A percentile compares a stretch with the other conserved stretches of the same genome.
Evolutionary conservation across 2,888 invertebrate genomes (phyloP).

Genomic region (Parelbella ahira): DNA sequence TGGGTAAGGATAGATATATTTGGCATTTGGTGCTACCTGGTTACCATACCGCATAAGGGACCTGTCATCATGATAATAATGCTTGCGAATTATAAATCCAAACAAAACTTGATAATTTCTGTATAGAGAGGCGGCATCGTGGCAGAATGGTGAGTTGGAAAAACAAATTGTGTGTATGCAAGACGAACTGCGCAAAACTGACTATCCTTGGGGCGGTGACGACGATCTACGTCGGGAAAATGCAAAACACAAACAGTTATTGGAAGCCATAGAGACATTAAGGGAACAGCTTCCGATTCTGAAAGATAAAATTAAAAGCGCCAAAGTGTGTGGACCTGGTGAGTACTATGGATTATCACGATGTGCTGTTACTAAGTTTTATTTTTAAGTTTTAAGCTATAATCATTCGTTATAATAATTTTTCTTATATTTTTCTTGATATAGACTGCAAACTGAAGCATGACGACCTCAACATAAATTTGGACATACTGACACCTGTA

Average conservation of each 20-base stretch:
- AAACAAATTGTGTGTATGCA: conserved; percentile 67
- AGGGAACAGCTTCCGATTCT: conserved; percentile 60
- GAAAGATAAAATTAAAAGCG: conserved; percentile 68
- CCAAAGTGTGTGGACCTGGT: conserved; percentile 73
- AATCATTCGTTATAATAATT: too few species aligned
- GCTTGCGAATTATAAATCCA: too few species aligned
- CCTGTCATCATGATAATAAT: too few species aligned
- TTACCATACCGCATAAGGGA: too few species aligned
- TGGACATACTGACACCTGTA: conserved; percentile 72
- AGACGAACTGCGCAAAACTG: conserved; percentile 63
- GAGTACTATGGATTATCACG: too few species aligned
- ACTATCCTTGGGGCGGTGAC: conserved; percentile 68
- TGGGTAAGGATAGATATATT: too few species aligned
- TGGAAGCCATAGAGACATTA: conserved; percentile 61
- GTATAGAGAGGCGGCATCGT: conserved; percentile 66
- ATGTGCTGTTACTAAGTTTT: too few species aligned
- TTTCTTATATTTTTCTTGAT: conserved; percentile 40
- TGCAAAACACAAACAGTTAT: conserved; percentile 56
- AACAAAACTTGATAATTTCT: too few species aligned
- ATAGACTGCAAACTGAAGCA: conserved; percentile 76
- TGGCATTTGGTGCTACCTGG: too few species aligned
- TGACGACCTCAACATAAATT: conserved; percentile 73
- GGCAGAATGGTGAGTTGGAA: conserved; percentile 72
- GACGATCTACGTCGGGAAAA: conserved; percentile 61
- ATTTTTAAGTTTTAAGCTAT: too few species aligned